Conservation (phyloP, 2,113 vertebrate genomes). For the Hyaena hyaena region DNA sequence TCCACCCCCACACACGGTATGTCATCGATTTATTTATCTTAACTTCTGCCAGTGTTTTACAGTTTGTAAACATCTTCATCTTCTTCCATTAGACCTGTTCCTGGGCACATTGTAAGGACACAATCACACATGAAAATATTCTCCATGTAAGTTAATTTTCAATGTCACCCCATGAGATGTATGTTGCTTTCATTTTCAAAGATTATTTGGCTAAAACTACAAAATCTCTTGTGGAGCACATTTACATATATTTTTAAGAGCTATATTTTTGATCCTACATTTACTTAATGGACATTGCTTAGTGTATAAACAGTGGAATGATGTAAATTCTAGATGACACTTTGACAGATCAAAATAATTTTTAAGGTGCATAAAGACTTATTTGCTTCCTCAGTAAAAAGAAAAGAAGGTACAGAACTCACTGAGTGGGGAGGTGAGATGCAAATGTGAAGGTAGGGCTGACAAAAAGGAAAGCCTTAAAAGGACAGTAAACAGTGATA, state of each 20-base stretch:
- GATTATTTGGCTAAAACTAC: neutral
- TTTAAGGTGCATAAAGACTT: neutral
- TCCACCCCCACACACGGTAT: neutral
- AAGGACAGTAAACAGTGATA: neutral
- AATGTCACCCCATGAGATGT: neutral
- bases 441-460: neutral
- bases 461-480: neutral
- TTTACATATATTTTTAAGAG: neutral
- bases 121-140: neutral
- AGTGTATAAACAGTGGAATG: neutral
- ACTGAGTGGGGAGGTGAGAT: neutral
- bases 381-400: neutral
- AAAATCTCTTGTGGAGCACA: neutral
- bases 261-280: neutral
- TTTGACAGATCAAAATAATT: neutral
- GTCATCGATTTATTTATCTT: neutral
- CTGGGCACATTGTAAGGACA: neutral
- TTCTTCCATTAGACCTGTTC: neutral
- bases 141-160: neutral
- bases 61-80: neutral
- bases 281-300: neutral
- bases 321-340: neutral
- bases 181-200: neutral
- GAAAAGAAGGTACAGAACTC: neutral
- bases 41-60: conserved; percentile 1